These are phyloP conservation scores for Limnephilus lunatus DNA, from an alignment of 2,888 invertebrate species.

Conservation along the genomic window DNA sequence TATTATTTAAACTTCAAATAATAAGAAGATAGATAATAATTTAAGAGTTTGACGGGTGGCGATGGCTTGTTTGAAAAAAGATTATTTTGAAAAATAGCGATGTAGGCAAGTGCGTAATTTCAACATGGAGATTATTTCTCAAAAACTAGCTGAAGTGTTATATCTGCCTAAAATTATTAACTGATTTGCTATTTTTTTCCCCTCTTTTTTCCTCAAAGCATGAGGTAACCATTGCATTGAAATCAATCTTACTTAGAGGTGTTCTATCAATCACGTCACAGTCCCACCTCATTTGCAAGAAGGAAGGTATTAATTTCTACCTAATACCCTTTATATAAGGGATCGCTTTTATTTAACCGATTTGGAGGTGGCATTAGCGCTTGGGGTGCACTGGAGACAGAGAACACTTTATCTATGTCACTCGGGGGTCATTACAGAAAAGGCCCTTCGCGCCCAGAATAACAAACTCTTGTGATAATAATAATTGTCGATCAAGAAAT, in stretches of 20 bases:
- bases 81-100: no score
- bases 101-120: no score
- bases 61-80: no score
- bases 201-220: neutral
- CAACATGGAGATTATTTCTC: no score
- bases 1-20: no score
- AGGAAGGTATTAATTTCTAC: neutral
- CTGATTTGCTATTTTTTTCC: no score
- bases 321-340: neutral
- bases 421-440: neutral
- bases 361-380: neutral
- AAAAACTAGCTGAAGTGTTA: no score
- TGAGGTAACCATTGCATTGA: neutral
- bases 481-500: neutral
- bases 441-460: neutral
- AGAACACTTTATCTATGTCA: constrained; percentile 36
- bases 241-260: neutral
- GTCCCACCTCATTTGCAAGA: neutral
- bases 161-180: no score
- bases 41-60: no score
- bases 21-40: no score
- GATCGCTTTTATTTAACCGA: neutral
- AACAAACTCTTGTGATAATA: neutral
- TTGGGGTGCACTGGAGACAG: constrained; percentile 17
- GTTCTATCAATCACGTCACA: neutral